Evolutionary conservation across 1,140 invertebrate species (phyloP).

Genomic region (Dinoponera quadriceps): DNA sequence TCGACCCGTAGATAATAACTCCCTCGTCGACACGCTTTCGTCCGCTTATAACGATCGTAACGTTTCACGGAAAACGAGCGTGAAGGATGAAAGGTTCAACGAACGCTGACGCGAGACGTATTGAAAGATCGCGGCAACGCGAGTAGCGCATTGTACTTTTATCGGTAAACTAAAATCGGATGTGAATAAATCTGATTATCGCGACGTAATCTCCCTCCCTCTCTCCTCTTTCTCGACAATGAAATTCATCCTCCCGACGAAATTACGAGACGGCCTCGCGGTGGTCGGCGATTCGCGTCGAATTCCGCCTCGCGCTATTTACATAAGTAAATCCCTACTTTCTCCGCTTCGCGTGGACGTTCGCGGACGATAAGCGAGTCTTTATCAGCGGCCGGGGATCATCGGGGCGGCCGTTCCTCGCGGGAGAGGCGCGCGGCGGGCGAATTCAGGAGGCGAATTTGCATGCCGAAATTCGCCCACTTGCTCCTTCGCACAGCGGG

Average conservation of each 20-base stretch:
- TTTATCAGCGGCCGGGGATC: slow-evolving; percentile 41
- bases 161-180: not conserved
- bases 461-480: slow-evolving; percentile 77
- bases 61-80: slow-evolving; percentile 13
- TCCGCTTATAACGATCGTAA: not conserved
- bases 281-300: not conserved
- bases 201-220: not conserved
- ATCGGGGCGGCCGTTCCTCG: not conserved
- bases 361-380: slow-evolving; percentile 8
- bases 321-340: slow-evolving; percentile 27
- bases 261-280: not conserved
- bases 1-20: slow-evolving; percentile 5
- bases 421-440: slow-evolving; percentile 5
- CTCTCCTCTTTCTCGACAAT: not conserved
- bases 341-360: slow-evolving; percentile 40
- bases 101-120: not conserved
- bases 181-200: not conserved
- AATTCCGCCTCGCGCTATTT: slow-evolving; percentile 1
- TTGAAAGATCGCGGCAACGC: not conserved
- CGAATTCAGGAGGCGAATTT: slow-evolving; percentile 70
- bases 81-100: slow-evolving; percentile 4
- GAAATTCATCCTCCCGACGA: not conserved
- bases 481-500: slow-evolving; percentile 77
- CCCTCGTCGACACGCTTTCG: slow-evolving; percentile 1
- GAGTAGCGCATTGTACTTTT: not conserved